A percentile compares a stretch with the other conserved stretches of the same genome.
Conservation (phyloP, 2,888 invertebrate genomes). For the Diogma glabrata region DNA sequence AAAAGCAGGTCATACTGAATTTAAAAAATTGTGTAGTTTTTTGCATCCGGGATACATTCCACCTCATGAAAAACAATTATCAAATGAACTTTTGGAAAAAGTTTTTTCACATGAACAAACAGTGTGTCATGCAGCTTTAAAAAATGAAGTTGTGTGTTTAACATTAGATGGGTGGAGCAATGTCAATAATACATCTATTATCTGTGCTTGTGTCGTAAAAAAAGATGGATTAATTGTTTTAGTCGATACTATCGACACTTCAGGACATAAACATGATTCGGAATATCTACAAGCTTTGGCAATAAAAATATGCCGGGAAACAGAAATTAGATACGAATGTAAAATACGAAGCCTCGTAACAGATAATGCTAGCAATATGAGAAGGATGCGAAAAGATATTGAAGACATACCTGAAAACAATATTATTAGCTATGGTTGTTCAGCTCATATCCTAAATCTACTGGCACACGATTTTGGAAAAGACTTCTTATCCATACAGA, state of each 20-base stretch:
- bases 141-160: neutral
- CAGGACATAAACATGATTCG: neutral
- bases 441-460: neutral
- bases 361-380: neutral
- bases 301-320: neutral
- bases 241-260: neutral
- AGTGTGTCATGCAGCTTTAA: neutral
- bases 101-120: neutral
- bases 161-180: neutral
- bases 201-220: neutral
- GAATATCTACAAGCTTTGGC: neutral
- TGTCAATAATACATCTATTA: too few species aligned
- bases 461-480: neutral
- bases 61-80: neutral
- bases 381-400: neutral
- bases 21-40: neutral
- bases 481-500: too few species aligned
- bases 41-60: neutral
- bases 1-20: neutral
- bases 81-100: neutral
- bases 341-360: too few species aligned
- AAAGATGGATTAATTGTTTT: neutral
- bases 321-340: neutral
- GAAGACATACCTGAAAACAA: too few species aligned
- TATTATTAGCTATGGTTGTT: neutral